Evolutionary conservation across 1,140 invertebrate species (phyloP).

Genomic region (Drosophila sp.): DNA sequence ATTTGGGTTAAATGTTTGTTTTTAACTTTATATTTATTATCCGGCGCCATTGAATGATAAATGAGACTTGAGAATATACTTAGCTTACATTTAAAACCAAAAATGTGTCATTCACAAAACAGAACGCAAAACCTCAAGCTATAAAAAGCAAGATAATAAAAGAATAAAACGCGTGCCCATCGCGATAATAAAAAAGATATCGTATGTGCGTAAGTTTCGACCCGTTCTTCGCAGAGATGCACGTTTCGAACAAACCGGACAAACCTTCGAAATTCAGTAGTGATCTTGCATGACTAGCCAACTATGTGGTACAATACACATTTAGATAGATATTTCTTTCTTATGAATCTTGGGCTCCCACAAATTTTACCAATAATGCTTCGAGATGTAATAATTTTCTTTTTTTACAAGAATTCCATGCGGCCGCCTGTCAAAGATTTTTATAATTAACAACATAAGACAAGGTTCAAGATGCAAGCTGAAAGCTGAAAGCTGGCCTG

Average conservation of each 20-base stretch:
- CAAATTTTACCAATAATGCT: slow-evolving; percentile 52
- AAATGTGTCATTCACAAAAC: slow-evolving; percentile 17
- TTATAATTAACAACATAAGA: slow-evolving; percentile 69
- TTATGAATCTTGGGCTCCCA: neutral
- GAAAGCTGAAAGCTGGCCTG: slow-evolving; percentile 41
- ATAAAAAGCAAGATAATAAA: slow-evolving; percentile 14
- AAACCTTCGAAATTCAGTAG: slow-evolving; percentile 6
- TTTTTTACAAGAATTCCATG: slow-evolving; percentile 57
- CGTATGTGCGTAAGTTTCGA: neutral
- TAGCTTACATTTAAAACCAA: neutral
- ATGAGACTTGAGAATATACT: neutral
- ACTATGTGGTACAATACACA: neutral
- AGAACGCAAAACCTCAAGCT: neutral
- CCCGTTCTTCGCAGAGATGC: neutral
- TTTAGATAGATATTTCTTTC: neutral
- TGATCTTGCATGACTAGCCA: neutral
- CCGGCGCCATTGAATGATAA: neutral
- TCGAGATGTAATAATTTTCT: slow-evolving; percentile 48
- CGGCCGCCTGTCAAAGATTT: slow-evolving; percentile 35
- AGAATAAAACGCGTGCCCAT: slow-evolving; percentile 9
- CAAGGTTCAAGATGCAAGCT: slow-evolving; percentile 50
- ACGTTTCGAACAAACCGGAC: neutral
- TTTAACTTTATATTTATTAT: neutral
- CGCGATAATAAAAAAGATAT: neutral
- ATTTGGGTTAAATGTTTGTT: neutral